These are phyloP conservation scores for Naso thynnoides DNA, from an alignment of 2,797 vertebrate genomes.

Conservation along the genomic window DNA sequence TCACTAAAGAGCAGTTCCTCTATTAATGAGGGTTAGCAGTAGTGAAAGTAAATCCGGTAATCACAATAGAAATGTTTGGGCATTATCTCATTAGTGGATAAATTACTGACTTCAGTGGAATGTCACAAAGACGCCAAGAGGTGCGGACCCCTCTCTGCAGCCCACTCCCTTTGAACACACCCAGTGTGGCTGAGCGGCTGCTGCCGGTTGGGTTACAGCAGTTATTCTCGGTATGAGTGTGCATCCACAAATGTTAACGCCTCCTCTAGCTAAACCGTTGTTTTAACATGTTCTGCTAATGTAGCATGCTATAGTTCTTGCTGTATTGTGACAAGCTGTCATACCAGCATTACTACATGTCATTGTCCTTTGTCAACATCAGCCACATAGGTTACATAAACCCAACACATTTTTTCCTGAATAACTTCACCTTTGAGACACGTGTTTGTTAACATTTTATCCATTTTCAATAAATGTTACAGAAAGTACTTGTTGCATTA, in stretches of 20 bases:
- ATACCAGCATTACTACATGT: too few relatives aligned
- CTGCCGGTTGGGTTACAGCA: slow-evolving; percentile 54
- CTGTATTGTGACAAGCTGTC: slow-evolving; percentile 5
- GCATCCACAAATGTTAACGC: neutral
- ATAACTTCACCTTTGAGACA: too few relatives aligned
- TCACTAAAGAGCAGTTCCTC: neutral
- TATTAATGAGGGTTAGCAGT: neutral
- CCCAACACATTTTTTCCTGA: too few relatives aligned
- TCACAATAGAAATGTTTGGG: neutral
- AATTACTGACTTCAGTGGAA: slow-evolving; percentile 16
- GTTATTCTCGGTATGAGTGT: slow-evolving; percentile 51
- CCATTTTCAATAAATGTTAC: too few relatives aligned
- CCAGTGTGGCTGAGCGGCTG: slow-evolving; percentile 25
- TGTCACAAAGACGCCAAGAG: neutral
- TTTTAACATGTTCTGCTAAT: slow-evolving; percentile 13
- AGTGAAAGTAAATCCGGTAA: neutral
- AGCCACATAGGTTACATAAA: too few relatives aligned
- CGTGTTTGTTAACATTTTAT: too few relatives aligned
- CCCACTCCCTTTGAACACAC: slow-evolving; percentile 39
- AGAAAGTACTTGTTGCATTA: too few relatives aligned
- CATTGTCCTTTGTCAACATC: neutral
- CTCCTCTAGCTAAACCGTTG: neutral
- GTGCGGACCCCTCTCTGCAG: slow-evolving; percentile 2
- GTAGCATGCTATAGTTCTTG: slow-evolving; percentile 7
- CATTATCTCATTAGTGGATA: neutral